These are phyloP conservation scores for Denticeps clupeoides DNA, from an alignment of 2,797 vertebrate genomes.

Conservation along the genomic window DNA sequence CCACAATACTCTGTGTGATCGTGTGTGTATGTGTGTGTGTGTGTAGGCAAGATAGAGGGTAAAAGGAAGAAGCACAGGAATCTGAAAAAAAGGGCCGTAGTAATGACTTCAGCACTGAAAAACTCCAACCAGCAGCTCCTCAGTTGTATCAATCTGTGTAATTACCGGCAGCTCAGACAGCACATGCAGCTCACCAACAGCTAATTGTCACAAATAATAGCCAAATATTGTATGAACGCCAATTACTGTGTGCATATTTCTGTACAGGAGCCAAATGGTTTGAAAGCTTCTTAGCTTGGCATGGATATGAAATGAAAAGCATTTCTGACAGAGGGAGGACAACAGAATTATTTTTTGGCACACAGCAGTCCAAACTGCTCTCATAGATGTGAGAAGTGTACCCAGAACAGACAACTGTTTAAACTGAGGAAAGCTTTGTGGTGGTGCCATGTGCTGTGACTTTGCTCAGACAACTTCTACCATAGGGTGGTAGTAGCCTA, in stretches of 20 bases:
- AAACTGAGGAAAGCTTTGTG: no score
- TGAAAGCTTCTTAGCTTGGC: slow-evolving; percentile 6
- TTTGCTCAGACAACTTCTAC: no score
- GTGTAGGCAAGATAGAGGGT: neutral
- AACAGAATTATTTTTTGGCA: no score
- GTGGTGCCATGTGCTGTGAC: no score
- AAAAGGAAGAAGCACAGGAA: slow-evolving; percentile 4
- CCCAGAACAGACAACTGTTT: no score
- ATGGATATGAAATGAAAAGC: neutral
- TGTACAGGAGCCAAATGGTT: slow-evolving; percentile 24
- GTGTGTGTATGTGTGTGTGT: slow-evolving; percentile 7
- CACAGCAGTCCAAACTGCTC: no score
- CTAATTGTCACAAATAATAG: slow-evolving; percentile 41
- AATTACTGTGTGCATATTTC: slow-evolving; percentile 22
- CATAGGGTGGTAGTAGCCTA: no score
- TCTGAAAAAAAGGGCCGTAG: neutral
- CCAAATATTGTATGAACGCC: slow-evolving; percentile 34
- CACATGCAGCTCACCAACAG: slow-evolving; percentile 19
- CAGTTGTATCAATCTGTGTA: slow-evolving; percentile 44
- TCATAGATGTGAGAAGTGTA: no score
- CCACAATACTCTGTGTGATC: neutral
- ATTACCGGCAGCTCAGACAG: slow-evolving; percentile 35
- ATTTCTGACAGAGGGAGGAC: no score
- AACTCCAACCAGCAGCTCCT: slow-evolving; percentile 32
- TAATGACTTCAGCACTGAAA: neutral